A percentile compares a stretch with the other conserved stretches of the same genome.
These are phyloP conservation scores for Globodera ellingtonae DNA, from an alignment of 1,140 invertebrate species.

Conservation along the genomic window DNA sequence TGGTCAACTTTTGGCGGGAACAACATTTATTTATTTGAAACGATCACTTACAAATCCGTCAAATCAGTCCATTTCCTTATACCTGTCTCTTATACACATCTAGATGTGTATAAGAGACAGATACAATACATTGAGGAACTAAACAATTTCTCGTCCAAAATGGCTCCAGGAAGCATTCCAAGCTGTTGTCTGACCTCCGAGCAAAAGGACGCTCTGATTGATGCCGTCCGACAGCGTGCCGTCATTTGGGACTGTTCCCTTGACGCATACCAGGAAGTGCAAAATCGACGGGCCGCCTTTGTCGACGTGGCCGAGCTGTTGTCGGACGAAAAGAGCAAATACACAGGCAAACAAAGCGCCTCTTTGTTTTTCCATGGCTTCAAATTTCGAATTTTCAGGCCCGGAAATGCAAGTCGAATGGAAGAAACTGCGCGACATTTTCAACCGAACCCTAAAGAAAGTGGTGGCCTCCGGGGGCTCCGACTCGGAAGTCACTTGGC, in stretches of 20 bases:
- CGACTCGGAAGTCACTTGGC: slow-evolving; percentile 35
- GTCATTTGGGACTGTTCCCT: slow-evolving; percentile 39
- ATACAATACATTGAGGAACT: too few relatives aligned
- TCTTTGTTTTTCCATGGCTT: not conserved
- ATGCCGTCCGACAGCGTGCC: slow-evolving; percentile 44
- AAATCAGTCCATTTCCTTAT: too few relatives aligned
- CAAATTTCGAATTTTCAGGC: slow-evolving; percentile 13
- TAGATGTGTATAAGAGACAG: too few relatives aligned
- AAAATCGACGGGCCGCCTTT: slow-evolving; percentile 29
- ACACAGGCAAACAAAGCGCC: not conserved
- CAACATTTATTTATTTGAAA: too few relatives aligned
- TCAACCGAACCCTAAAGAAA: slow-evolving; percentile 44
- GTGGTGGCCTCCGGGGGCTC: slow-evolving; percentile 21
- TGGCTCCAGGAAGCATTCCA: slow-evolving; percentile 30
- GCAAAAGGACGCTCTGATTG: slow-evolving; percentile 40
- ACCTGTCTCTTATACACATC: too few relatives aligned
- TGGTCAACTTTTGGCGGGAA: slow-evolving; percentile 36
- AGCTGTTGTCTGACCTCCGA: slow-evolving; percentile 43
- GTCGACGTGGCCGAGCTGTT: slow-evolving; percentile 36
- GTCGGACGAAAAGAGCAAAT: slow-evolving; percentile 32
- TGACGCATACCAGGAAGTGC: slow-evolving; percentile 32
- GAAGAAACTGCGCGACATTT: slow-evolving; percentile 43
- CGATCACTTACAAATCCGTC: too few relatives aligned
- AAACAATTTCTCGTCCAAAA: not conserved
- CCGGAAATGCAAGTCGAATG: slow-evolving; percentile 45